A percentile compares a stretch with the other conserved stretches of the same genome.
phyloP scores from a whole-genome alignment of 2,888 invertebrate genomes.

The Tholera decimalis region DNA sequence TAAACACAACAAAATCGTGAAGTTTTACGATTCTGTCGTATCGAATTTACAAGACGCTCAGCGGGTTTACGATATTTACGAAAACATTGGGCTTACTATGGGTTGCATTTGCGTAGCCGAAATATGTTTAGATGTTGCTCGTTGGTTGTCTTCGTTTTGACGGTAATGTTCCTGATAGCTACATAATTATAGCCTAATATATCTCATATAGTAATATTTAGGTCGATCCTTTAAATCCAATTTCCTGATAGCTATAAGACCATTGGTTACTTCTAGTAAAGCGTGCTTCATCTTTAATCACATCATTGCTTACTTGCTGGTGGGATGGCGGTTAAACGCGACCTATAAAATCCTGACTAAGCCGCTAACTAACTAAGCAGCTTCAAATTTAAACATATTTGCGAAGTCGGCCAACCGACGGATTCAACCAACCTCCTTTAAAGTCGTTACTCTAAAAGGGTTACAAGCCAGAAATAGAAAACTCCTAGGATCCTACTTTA shows the following conservation, averaged over 20 bases:
- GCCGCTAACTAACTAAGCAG: too few species aligned
- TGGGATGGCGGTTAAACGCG: too few species aligned
- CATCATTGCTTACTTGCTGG: too few species aligned
- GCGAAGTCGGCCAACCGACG: neutral
- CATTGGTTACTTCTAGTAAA: too few species aligned
- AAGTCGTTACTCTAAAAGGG: conserved; percentile 11
- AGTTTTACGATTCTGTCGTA: conserved; percentile 67
- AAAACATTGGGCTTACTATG: conserved; percentile 39
- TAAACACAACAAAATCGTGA: conserved; percentile 57
- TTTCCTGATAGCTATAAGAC: too few species aligned
- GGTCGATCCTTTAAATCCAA: too few species aligned
- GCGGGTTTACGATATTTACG: conserved; percentile 71
- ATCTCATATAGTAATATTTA: too few species aligned
- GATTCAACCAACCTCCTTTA: neutral
- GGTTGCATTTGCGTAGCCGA: neutral
- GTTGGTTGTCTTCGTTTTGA: conserved; percentile 6
- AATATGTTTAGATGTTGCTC: neutral
- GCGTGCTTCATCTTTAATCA: too few species aligned
- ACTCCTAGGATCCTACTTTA: conserved; percentile 17
- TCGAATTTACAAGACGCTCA: conserved; percentile 72
- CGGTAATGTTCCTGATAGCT: too few species aligned
- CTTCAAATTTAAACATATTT: too few species aligned
- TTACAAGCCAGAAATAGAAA: conserved; percentile 22
- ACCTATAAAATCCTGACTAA: too few species aligned
- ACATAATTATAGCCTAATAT: too few species aligned